Conservation (phyloP, 2,797 vertebrate species). For the Galaxias olidus region DNA sequence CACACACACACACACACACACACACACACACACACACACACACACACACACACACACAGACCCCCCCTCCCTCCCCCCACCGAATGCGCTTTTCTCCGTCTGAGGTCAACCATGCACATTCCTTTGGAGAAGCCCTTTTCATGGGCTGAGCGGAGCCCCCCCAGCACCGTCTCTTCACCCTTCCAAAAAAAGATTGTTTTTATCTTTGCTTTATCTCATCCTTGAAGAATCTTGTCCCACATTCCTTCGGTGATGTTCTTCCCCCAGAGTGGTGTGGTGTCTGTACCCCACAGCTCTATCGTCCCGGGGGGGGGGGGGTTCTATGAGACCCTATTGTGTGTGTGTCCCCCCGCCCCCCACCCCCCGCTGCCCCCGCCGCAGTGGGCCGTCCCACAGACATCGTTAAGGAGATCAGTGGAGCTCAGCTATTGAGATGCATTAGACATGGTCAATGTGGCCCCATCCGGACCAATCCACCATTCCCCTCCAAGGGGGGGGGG, state of each 20-base stretch:
- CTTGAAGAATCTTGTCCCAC: conserved; percentile 39
- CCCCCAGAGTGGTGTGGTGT: conserved; percentile 40
- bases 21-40: neutral
- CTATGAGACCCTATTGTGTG: conserved; percentile 41
- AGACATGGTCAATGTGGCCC: conserved; percentile 81
- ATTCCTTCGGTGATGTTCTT: conserved; percentile 34
- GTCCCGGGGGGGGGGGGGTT: conserved; percentile 24
- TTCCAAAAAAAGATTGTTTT: conserved; percentile 19
- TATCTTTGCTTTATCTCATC: conserved; percentile 47
- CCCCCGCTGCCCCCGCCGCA: conserved; percentile 17
- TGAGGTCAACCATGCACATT: conserved; percentile 41
- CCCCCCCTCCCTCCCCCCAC: neutral
- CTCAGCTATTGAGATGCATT: conserved; percentile 80
- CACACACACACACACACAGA: conserved; percentile 10
- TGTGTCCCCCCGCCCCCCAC: conserved; percentile 29
- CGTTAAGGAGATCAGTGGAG: conserved; percentile 76
- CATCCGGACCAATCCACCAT: too few relatives aligned
- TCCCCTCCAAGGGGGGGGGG: conserved; percentile 62
- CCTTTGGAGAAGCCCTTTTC: conserved; percentile 38
- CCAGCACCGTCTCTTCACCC: conserved; percentile 18
- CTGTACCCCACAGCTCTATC: conserved; percentile 35
- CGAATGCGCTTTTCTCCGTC: conserved; percentile 24
- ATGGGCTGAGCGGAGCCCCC: conserved; percentile 40
- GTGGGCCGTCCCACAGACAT: conserved; percentile 36
- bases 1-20: neutral